Conservation (phyloP, 2,797 vertebrate genomes). For the Scolopax bukidnonensis region DNA sequence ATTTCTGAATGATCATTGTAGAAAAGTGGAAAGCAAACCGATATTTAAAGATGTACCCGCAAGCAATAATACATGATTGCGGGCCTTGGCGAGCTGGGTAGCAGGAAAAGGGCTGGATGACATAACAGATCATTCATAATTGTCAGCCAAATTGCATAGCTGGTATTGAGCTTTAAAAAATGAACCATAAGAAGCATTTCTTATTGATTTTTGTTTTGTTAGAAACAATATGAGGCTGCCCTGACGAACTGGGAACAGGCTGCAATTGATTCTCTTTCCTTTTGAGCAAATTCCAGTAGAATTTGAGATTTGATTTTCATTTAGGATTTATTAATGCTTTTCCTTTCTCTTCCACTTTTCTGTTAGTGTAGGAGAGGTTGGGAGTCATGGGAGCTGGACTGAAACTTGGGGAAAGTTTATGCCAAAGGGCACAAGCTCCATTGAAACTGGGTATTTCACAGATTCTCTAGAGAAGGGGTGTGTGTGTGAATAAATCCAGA, state of each 20-base stretch:
- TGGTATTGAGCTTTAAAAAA: constrained; percentile 86
- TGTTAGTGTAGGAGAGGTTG: background rate
- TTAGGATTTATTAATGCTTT: constrained; percentile 74
- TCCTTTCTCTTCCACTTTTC: background rate
- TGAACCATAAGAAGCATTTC: constrained; percentile 84
- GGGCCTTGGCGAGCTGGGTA: constrained; percentile 67
- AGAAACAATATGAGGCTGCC: constrained; percentile 83
- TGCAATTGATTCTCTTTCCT: constrained; percentile 83
- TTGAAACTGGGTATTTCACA: background rate
- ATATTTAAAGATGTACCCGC: constrained; percentile 73
- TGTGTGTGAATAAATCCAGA: background rate
- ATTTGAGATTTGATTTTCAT: constrained; percentile 81
- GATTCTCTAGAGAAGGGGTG: background rate
- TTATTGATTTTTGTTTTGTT: constrained; percentile 86
- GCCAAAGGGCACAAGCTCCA: background rate
- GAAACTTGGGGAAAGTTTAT: background rate
- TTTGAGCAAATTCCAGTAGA: constrained; percentile 76
- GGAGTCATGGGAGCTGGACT: background rate
- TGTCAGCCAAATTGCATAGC: constrained; percentile 88
- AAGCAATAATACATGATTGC: constrained; percentile 76
- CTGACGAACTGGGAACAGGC: constrained; percentile 79
- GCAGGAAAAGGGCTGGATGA: constrained; percentile 69
- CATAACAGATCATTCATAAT: constrained; percentile 88
- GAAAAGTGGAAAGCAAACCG: constrained; percentile 75
- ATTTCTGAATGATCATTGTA: constrained; percentile 75